A percentile compares a stretch with the other conserved stretches of the same genome.
Evolutionary conservation across 2,113 vertebrate species (phyloP).

Genomic region (Cynocephalus volans): DNA sequence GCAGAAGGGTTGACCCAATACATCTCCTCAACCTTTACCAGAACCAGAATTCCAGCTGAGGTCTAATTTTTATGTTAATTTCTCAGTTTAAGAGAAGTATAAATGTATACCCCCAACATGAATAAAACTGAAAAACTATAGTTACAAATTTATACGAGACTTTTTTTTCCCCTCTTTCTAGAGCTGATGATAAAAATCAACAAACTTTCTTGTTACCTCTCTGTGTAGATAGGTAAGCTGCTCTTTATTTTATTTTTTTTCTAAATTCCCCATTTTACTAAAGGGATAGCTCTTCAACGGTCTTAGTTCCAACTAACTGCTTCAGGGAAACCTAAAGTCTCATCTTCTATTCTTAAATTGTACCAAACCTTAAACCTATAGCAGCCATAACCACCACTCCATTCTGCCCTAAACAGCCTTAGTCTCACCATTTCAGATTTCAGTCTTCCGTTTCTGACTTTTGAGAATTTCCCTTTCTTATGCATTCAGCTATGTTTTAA

Average conservation of each 20-base stretch:
- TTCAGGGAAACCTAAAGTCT: neutral
- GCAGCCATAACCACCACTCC: neutral
- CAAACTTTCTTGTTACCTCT: neutral
- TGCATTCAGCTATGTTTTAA: neutral
- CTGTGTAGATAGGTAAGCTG: neutral
- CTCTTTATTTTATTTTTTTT: too few relatives aligned
- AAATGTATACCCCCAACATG: neutral
- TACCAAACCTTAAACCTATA: neutral
- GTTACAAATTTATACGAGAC: neutral
- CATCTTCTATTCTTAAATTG: neutral
- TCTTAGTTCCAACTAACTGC: neutral
- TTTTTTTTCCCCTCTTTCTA: neutral
- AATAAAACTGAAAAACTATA: neutral
- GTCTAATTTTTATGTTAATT: neutral
- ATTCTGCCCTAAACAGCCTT: neutral
- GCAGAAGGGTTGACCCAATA: neutral
- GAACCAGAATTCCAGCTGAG: neutral
- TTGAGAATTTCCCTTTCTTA: neutral
- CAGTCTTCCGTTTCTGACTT: neutral
- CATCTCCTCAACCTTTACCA: neutral
- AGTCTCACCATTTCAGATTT: neutral
- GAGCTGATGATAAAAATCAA: neutral
- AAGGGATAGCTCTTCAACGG: neutral
- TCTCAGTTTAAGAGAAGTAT: neutral
- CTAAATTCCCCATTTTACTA: neutral